A percentile compares a stretch with the other conserved stretches of the same genome.
Evolutionary conservation across 2,888 invertebrate species (phyloP).

Genomic region (Leucozona laternaria): DNA sequence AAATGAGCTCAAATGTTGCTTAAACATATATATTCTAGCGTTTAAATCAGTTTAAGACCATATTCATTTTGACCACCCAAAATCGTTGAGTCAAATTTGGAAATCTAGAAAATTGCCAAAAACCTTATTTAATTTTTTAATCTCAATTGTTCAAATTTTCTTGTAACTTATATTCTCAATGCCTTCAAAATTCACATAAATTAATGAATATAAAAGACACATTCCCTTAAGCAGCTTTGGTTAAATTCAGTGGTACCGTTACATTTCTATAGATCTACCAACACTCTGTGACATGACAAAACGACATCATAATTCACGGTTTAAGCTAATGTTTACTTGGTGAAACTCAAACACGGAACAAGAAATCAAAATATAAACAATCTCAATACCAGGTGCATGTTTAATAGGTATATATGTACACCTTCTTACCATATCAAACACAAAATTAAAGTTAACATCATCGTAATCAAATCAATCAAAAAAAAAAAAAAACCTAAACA

Average conservation of each 20-base stretch:
- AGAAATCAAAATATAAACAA: conserved; percentile 25
- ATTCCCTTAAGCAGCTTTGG: background rate
- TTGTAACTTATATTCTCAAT: too few relatives aligned
- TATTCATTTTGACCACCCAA: too few relatives aligned
- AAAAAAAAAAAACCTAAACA: conserved; percentile 8
- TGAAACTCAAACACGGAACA: background rate
- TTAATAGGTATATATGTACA: background rate
- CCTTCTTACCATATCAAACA: background rate
- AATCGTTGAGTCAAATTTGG: too few relatives aligned
- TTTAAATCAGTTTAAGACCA: too few relatives aligned
- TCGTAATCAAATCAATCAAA: conserved; percentile 34
- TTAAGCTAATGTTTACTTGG: background rate
- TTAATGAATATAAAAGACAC: too few relatives aligned
- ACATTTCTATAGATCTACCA: background rate
- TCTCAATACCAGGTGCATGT: conserved; percentile 35
- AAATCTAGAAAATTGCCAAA: too few relatives aligned
- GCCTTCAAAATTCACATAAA: too few relatives aligned
- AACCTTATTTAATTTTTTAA: too few relatives aligned
- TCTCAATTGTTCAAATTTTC: too few relatives aligned
- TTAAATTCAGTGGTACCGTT: background rate
- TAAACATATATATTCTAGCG: too few relatives aligned
- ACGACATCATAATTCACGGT: background rate
- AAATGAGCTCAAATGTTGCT: too few relatives aligned
- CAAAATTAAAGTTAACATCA: conserved; percentile 6
- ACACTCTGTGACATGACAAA: background rate